Percentiles rank a stretch among this genome's conserved stretches.
phyloP scores from a whole-genome alignment of 2,113 vertebrate genomes.

The Epinephelus fuscoguttatus region DNA sequence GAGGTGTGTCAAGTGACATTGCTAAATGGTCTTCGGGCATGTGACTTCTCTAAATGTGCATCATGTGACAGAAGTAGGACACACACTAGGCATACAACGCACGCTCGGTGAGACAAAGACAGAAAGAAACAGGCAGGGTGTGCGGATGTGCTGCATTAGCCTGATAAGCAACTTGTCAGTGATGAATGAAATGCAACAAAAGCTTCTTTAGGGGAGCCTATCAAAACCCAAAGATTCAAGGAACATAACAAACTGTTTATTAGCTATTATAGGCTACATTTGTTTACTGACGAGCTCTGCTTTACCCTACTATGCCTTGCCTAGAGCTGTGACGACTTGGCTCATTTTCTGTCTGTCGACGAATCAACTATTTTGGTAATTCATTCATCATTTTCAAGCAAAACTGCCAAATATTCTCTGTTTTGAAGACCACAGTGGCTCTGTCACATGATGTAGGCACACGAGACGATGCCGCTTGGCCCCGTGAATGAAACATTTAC shows the following conservation, averaged over 20 bases:
- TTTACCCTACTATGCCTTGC: background rate
- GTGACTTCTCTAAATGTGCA: conserved; percentile 19
- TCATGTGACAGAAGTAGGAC: conserved; percentile 45
- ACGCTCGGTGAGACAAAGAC: background rate
- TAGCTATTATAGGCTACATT: background rate
- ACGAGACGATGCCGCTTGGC: too few species aligned
- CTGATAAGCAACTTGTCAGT: conserved; percentile 6
- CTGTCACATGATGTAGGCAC: too few species aligned
- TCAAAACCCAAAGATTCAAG: conserved; percentile 2
- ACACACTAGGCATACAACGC: background rate
- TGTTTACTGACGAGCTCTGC: background rate
- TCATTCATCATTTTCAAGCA: background rate
- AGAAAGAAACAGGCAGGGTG: background rate
- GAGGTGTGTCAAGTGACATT: conserved; percentile 25
- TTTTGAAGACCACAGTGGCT: too few species aligned
- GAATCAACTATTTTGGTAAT: background rate
- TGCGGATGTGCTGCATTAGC: conserved; percentile 1
- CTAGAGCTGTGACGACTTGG: background rate
- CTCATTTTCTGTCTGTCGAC: background rate
- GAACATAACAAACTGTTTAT: background rate
- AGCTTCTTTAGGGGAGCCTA: background rate
- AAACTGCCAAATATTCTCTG: background rate
- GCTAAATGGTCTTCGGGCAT: background rate
- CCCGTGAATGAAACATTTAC: too few species aligned
- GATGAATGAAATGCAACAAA: conserved; percentile 20